phyloP scores from a whole-genome alignment of 2,888 invertebrate species.

The Caenorhabditis auriculariae region DNA sequence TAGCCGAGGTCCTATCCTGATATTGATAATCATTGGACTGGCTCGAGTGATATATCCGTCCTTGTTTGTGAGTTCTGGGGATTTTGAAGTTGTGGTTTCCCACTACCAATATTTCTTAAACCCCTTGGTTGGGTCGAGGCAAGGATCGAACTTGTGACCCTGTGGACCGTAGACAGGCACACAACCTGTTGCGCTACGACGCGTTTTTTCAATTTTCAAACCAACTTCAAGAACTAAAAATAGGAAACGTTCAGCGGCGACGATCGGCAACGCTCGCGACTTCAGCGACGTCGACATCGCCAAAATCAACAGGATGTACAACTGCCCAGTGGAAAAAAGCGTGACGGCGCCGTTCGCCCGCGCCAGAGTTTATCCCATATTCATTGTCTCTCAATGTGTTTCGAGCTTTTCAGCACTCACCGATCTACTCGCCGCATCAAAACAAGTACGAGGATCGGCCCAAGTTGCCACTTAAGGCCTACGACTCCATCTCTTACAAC shows the following conservation, averaged over 20 bases:
- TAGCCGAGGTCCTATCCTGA: too few species aligned
- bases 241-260: constrained; percentile 44
- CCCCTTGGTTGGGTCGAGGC: too few species aligned
- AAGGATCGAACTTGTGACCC: too few species aligned
- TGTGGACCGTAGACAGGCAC: too few species aligned
- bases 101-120: too few species aligned
- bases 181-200: too few species aligned
- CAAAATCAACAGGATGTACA: constrained; percentile 64
- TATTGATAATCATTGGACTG: too few species aligned
- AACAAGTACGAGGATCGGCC: constrained; percentile 40
- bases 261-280: constrained; percentile 61
- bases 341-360: constrained; percentile 44
- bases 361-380: constrained; percentile 20
- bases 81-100: too few species aligned
- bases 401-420: constrained; percentile 26
- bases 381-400: not conserved
- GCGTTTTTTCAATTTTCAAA: too few species aligned
- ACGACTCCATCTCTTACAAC: constrained; percentile 18
- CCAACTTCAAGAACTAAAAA: too few species aligned
- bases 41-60: too few species aligned
- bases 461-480: constrained; percentile 27
- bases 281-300: constrained; percentile 61
- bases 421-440: constrained; percentile 30
- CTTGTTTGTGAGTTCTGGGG: too few species aligned
- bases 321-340: constrained; percentile 47